Percentiles rank a stretch among this genome's conserved stretches.
phyloP scores from a whole-genome alignment of 2,888 invertebrate genomes.

The Incurvaria masculella region DNA sequence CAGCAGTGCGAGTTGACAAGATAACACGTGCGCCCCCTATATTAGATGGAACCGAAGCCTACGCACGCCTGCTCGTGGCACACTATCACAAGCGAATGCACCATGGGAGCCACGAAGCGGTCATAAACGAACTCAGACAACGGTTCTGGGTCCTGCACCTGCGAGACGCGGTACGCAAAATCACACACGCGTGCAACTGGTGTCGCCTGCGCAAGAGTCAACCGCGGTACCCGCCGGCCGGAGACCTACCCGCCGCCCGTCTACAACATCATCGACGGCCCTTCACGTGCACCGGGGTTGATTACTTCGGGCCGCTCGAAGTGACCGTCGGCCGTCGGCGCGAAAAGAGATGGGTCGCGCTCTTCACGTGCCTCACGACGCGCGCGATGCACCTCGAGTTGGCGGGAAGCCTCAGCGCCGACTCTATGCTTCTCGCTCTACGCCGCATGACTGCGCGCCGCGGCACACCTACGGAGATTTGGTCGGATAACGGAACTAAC shows the following conservation, averaged over 20 bases:
- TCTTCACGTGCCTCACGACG: constrained; percentile 11
- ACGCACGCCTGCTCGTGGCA: neutral
- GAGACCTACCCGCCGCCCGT: constrained; percentile 14
- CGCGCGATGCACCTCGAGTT: constrained; percentile 15
- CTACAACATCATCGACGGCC: constrained; percentile 11
- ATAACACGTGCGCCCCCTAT: neutral
- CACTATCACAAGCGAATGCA: constrained; percentile 6
- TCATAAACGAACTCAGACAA: constrained; percentile 10
- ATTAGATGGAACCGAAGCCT: neutral
- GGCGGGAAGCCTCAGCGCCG: constrained; percentile 12
- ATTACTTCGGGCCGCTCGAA: constrained; percentile 11
- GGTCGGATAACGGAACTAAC: constrained; percentile 13
- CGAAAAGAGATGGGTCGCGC: constrained; percentile 10
- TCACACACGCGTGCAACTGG: neutral
- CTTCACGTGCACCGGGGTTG: constrained; percentile 11
- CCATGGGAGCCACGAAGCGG: constrained; percentile 7
- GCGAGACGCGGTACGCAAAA: constrained; percentile 7
- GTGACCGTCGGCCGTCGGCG: constrained; percentile 9
- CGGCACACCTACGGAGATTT: constrained; percentile 14
- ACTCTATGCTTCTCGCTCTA: constrained; percentile 17
- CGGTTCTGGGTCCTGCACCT: constrained; percentile 10
- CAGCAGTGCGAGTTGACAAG: neutral
- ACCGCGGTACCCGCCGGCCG: constrained; percentile 9
- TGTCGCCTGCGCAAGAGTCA: constrained; percentile 10
- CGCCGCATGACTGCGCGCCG: constrained; percentile 16